Conservation (phyloP, 2,113 vertebrate species). For the Halichoeres trimaculatus region DNA sequence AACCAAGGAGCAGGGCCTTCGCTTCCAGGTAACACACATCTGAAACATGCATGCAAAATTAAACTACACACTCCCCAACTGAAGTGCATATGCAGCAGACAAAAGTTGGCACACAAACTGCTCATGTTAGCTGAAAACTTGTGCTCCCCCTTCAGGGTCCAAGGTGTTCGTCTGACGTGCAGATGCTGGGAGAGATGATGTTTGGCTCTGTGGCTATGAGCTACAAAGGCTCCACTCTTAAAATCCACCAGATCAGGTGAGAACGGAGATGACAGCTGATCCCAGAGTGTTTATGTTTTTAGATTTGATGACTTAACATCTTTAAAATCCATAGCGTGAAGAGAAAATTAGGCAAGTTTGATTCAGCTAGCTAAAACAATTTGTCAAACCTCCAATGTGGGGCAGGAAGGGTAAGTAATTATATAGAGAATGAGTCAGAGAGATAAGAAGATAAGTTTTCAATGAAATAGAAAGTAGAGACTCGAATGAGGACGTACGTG, state of each 20-base stretch:
- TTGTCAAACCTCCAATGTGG: too few relatives aligned
- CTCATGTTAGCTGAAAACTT: not conserved
- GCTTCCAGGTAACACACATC: constrained; percentile 87
- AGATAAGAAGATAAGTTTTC: constrained; percentile 1
- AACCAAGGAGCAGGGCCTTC: constrained; percentile 89
- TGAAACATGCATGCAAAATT: not conserved
- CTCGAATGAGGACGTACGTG: not conserved
- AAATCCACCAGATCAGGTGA: constrained; percentile 99
- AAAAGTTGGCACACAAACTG: too few relatives aligned
- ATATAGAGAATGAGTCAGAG: not conserved
- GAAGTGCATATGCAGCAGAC: too few relatives aligned
- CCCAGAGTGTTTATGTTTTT: not conserved
- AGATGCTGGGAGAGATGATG: constrained; percentile 99
- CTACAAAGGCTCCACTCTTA: constrained; percentile 97
- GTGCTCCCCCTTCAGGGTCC: constrained; percentile 83
- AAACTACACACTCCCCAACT: not conserved
- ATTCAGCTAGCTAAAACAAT: too few relatives aligned
- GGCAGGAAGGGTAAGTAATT: not conserved
- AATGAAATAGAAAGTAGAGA: not conserved
- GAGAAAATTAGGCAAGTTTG: not conserved
- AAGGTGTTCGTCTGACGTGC: constrained; percentile 93
- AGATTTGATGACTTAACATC: not conserved
- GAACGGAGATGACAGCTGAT: constrained; percentile 1
- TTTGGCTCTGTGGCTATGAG: constrained; percentile 99
- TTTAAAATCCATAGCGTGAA: not conserved